Evolutionary conservation across 2,888 invertebrate species (phyloP), one percentile per base, ranked within the genome.

Genomic region (Campoplex nolae): DNA sequence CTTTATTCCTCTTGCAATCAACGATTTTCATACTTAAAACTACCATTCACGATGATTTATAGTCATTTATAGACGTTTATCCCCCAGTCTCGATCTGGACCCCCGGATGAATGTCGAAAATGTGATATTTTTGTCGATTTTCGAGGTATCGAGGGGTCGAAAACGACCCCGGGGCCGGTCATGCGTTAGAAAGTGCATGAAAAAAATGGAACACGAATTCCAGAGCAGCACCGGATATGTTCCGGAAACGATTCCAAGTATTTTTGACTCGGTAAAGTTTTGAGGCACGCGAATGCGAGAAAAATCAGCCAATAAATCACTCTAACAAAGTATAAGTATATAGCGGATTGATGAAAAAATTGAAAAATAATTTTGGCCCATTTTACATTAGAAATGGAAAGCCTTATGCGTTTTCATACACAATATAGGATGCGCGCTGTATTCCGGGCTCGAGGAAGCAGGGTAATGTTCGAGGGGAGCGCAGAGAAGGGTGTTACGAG

Each of bases 401-500:
- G 65, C 8, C 48, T 65, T 32, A 13, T 74, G n/a, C 23, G 13
- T 8, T 9, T 18, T 48, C 2, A 18, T 54, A 13, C 23, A 23
- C 23, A 23, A 23, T 54, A n/a, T 62, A 62, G 45, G n/a, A 32
- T 35, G 62, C 62, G 54, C 38, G 67, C 32, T 56, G 81, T 67
- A 82, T 82, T 45, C 45, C 32, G 62, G 62, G 32, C 62, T 6
- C 16, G 13, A 32, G 81, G 74, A 68, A 75, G 23, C 23, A 23
- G 74, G 74, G 45, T 74, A 67, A 74, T 54, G 74, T 74, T 74
- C 74, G 62, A 58, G 48, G 68, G 67, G 78, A 23, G 23, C 23
- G 23, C 23, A 23, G 23, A 81, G 45, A 81, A 74, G 73, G 3
- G 62, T 45, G 51, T 23, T n/a, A 23, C 13, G 65, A 77, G 71